Evolutionary conservation across 2,113 vertebrate species (phyloP).

Genomic region (Procapra przewalskii): DNA sequence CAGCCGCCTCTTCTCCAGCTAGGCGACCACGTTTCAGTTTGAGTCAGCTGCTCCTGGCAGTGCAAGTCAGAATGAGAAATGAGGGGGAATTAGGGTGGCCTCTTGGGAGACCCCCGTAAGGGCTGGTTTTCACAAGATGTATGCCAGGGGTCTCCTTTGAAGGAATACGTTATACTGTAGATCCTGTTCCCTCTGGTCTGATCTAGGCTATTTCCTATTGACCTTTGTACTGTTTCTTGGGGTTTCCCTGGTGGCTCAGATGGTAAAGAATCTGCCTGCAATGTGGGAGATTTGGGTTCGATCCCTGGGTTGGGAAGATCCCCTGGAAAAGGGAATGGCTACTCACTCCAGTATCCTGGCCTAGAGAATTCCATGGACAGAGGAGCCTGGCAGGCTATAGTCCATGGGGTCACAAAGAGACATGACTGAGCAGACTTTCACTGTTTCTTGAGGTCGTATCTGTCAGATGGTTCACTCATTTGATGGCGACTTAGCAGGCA

Average conservation of each 20-base stretch:
- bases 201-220: neutral
- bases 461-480: neutral
- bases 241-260: neutral
- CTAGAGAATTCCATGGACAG: neutral
- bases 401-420: neutral
- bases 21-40: rapidly evolving
- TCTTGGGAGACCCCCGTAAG: neutral
- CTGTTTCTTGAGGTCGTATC: neutral
- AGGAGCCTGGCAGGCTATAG: neutral
- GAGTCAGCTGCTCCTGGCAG: neutral
- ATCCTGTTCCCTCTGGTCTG: neutral
- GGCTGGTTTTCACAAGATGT: rapidly evolving
- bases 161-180: neutral
- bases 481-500: neutral
- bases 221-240: neutral
- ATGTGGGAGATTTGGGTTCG: neutral
- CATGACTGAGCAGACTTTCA: neutral
- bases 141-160: neutral
- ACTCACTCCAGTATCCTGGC: neutral
- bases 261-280: neutral
- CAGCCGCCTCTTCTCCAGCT: neutral
- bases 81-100: neutral
- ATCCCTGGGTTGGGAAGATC: neutral
- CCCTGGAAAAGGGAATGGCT: neutral
- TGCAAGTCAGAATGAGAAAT: neutral